Conservation (phyloP, 2,888 invertebrate genomes). For the Prenolepis imparis region DNA sequence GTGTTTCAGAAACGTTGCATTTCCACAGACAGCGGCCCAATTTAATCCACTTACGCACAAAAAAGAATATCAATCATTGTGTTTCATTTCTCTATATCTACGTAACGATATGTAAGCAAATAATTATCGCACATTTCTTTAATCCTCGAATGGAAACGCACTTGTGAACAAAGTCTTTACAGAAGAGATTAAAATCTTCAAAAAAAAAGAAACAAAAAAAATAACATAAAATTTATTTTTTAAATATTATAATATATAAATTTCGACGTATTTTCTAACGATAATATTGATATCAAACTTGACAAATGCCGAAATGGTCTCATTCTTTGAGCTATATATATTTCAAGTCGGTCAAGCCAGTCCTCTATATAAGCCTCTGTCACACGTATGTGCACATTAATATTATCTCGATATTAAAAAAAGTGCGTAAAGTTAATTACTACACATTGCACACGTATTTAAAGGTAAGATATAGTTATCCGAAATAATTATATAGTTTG, state of each 20-base stretch:
- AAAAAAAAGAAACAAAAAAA: neutral
- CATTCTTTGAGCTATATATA: neutral
- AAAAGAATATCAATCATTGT: constrained; percentile 58
- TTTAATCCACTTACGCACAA: constrained; percentile 74
- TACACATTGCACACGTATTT: constrained; percentile 31
- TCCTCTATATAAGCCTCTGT: constrained; percentile 52
- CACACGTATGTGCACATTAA: constrained; percentile 45
- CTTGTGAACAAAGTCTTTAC: constrained; percentile 53
- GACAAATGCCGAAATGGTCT: constrained; percentile 32
- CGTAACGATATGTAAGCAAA: constrained; percentile 45
- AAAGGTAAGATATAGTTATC: constrained; percentile 26
- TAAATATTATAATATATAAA: constrained; percentile 27
- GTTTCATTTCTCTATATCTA: constrained; percentile 57
- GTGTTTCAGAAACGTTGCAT: constrained; percentile 22
- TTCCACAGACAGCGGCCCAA: constrained; percentile 54
- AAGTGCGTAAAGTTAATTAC: constrained; percentile 24
- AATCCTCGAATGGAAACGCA: constrained; percentile 67
- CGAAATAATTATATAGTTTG: constrained; percentile 65
- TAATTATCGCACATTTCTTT: constrained; percentile 70
- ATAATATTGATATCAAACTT: constrained; percentile 8
- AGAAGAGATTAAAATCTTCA: neutral
- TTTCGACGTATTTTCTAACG: constrained; percentile 62
- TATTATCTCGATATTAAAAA: constrained; percentile 44
- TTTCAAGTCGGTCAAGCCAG: constrained; percentile 37
- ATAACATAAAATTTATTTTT: constrained; percentile 39